These are phyloP conservation scores for Brachionus koreanus DNA, from an alignment of 1,140 invertebrate genomes.

Conservation along the genomic window DNA sequence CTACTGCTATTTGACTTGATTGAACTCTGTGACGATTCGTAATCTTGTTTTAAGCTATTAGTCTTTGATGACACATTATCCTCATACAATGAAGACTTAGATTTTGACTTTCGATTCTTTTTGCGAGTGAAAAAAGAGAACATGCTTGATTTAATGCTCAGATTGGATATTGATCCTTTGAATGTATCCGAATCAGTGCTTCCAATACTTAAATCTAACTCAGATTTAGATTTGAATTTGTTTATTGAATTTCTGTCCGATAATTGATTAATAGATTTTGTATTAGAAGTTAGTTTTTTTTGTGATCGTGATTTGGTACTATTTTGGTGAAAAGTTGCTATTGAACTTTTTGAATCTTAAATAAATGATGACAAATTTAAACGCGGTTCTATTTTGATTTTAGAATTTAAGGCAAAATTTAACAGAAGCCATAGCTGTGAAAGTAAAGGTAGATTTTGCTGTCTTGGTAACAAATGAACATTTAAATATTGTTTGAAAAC, in stretches of 20 bases:
- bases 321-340: slow-evolving; percentile 24
- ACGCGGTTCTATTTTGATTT: background rate
- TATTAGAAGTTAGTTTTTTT: slow-evolving; percentile 25
- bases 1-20: slow-evolving; percentile 7
- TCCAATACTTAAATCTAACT: slow-evolving; percentile 15
- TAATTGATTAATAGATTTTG: background rate
- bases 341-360: slow-evolving; percentile 30
- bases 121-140: slow-evolving; percentile 23
- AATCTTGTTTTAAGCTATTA: background rate
- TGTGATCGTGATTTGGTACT: background rate
- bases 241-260: background rate
- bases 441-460: background rate
- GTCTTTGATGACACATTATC: background rate
- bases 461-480: slow-evolving; percentile 6
- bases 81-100: background rate
- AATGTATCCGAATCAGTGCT: background rate
- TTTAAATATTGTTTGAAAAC: background rate
- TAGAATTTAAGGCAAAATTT: background rate
- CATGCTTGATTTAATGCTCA: slow-evolving; percentile 21
- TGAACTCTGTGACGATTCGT: background rate
- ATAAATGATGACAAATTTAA: background rate
- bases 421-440: background rate
- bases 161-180: background rate
- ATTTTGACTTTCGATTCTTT: slow-evolving; percentile 23
- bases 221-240: slow-evolving; percentile 28